Base-by-base conservation (phyloP, 2,113 vertebrate species). In the Istiophorus platypterus region DNA sequence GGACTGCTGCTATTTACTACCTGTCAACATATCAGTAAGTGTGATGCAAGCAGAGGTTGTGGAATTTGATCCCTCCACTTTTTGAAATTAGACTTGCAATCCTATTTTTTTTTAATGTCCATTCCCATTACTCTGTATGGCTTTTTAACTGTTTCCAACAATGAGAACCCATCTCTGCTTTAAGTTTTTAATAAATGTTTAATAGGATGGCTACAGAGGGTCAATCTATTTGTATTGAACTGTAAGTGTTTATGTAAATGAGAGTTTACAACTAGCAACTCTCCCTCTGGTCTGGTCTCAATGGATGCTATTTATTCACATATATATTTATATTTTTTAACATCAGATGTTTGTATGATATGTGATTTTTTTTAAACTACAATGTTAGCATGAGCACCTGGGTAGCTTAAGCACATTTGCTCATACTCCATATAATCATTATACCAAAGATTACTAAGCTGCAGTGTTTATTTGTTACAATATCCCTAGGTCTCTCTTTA, bases 151-250 rank as follows among this genome's bases (percentile, higher is more conserved):
- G 71, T 67, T 79, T 61, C 45, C 56, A 52, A 85, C 65, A 45
- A 67, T 17, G 17, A 63, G 61, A 76, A 42, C 47, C 45, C 41
- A 56, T 88, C 31, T 83, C 72, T 68, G 54, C 82, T 87, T 81
- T 88, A 88, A 91, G 84, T 85, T 75, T 78, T 91, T 90, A 86
- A 87, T 91, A 91, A 91, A 92, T 92, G 81, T 92, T 92, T 92
- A 90, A 91, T 88, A 82, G 72, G 78, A 89, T 75, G 76, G 76
- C 52, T 85, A 80, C 76, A 85, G 75, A 75, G 84, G 86, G 85
- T 90, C 85, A 76, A 84, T 92, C 77, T 85, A 65, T 90, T 92
- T 73, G 76, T 59, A 83, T 76, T 74, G 79, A 88, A 85, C 85
- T 69, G 52, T 89, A 80, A 91, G 78, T 89, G 88, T 92, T 92